phyloP scores from a whole-genome alignment of 2,888 invertebrate genomes.

The Arge pagana region DNA sequence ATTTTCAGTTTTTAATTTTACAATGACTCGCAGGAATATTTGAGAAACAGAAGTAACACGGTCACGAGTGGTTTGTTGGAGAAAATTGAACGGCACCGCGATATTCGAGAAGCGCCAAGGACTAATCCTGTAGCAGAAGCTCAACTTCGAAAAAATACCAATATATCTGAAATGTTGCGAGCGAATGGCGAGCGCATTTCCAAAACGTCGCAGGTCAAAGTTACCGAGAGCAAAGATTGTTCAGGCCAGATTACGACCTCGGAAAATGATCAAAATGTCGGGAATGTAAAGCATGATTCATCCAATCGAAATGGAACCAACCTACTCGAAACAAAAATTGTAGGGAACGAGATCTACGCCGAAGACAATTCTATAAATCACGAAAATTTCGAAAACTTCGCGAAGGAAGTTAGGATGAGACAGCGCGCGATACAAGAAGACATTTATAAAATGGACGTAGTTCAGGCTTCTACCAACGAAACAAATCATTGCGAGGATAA shows the following conservation, averaged over 20 bases:
- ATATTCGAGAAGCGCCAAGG: constrained; percentile 1
- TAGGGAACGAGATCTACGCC: neutral
- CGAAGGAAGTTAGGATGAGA: constrained; percentile 29
- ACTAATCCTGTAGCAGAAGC: neutral
- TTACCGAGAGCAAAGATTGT: no score
- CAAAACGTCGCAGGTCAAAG: no score
- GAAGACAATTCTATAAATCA: neutral
- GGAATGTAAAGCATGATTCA: no score
- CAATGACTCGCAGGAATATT: constrained; percentile 8
- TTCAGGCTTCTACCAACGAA: no score
- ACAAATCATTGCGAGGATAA: constrained; percentile 29
- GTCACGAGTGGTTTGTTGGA: constrained; percentile 23
- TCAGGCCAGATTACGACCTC: no score
- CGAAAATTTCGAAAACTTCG: constrained; percentile 12
- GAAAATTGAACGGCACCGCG: constrained; percentile 7
- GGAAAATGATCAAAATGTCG: no score
- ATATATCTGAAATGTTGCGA: no score
- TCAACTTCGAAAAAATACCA: neutral
- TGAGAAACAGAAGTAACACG: constrained; percentile 15
- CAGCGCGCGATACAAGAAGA: constrained; percentile 39
- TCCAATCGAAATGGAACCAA: neutral
- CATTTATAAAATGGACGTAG: constrained; percentile 43
- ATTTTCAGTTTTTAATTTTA: no score
- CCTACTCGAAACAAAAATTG: neutral
- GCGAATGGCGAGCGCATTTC: no score